Evolutionary conservation across 2,113 vertebrate genomes (phyloP).

Genomic region (Halichoeres trimaculatus): DNA sequence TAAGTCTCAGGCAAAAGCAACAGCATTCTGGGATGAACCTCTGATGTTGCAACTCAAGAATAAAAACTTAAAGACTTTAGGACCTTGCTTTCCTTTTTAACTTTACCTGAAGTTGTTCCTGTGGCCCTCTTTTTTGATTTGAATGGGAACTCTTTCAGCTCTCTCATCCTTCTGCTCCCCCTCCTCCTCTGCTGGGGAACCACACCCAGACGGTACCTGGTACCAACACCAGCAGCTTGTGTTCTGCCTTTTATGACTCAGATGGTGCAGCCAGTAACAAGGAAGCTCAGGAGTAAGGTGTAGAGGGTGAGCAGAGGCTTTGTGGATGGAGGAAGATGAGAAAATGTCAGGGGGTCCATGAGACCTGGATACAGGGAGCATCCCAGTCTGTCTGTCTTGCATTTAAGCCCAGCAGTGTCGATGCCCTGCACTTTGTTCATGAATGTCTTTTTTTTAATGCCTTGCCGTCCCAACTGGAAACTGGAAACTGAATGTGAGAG

Average conservation of each 20-base stretch:
- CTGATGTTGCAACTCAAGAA: too few relatives aligned
- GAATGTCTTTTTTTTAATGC: slow-evolving; percentile 50
- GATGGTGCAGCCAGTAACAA: slow-evolving; percentile 71
- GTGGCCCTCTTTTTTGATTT: slow-evolving; percentile 16
- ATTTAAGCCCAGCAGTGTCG: slow-evolving; percentile 38
- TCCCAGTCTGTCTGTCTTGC: slow-evolving; percentile 49
- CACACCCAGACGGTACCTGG: slow-evolving; percentile 82
- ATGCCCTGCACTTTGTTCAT: slow-evolving; percentile 25
- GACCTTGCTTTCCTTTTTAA: too few relatives aligned
- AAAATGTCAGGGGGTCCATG: neutral
- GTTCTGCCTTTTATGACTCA: slow-evolving; percentile 78
- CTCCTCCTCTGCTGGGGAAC: slow-evolving; percentile 62
- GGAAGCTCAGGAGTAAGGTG: slow-evolving; percentile 64
- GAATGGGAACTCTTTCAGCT: slow-evolving; percentile 36
- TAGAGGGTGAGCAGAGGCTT: slow-evolving; percentile 54
- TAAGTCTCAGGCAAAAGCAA: too few relatives aligned
- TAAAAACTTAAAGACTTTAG: too few relatives aligned
- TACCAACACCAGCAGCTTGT: slow-evolving; percentile 72
- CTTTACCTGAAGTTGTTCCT: neutral
- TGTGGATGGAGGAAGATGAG: slow-evolving; percentile 7
- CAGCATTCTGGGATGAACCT: too few relatives aligned
- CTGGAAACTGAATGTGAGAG: slow-evolving; percentile 6
- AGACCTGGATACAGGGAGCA: slow-evolving; percentile 8
- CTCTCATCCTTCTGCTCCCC: slow-evolving; percentile 37
- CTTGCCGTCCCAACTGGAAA: too few relatives aligned